These are phyloP conservation scores for Caenorhabditis parvicauda DNA, from an alignment of 2,888 invertebrate species.

Conservation along the genomic window DNA sequence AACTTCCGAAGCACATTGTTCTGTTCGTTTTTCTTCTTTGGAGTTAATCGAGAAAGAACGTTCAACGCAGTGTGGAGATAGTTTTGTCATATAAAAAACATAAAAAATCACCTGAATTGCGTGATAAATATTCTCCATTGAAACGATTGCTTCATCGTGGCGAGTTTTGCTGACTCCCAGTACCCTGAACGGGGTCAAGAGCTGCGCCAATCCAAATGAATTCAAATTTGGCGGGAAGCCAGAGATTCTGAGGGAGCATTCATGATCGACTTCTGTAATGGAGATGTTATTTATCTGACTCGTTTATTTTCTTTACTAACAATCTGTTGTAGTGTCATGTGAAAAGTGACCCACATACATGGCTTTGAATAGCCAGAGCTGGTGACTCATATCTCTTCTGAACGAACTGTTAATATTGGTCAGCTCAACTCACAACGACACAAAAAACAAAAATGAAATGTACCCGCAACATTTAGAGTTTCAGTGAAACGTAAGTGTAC, in stretches of 20 bases:
- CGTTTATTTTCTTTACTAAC: too few species aligned
- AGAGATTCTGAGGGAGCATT: constrained; percentile 11
- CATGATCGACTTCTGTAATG: constrained; percentile 7
- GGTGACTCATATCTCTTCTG: too few species aligned
- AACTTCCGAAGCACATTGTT: constrained; percentile 1
- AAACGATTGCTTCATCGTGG: constrained; percentile 26
- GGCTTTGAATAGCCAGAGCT: too few species aligned
- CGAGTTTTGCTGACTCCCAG: constrained; percentile 17
- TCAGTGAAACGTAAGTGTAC: background rate
- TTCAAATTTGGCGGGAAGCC: constrained; percentile 33
- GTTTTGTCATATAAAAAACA: too few species aligned
- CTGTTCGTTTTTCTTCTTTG: background rate
- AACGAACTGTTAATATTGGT: too few species aligned
- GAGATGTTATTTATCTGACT: too few species aligned
- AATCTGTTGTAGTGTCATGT: too few species aligned
- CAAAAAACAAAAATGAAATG: background rate
- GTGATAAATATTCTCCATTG: constrained; percentile 41
- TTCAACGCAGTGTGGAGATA: too few species aligned
- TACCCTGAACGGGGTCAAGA: constrained; percentile 24
- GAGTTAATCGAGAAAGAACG: too few species aligned
- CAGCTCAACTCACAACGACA: too few species aligned
- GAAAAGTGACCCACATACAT: too few species aligned
- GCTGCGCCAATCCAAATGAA: constrained; percentile 38
- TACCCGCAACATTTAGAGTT: background rate
- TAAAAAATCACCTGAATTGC: constrained; percentile 22